A percentile compares a stretch with the other conserved stretches of the same genome.
Conservation (phyloP, 2,888 invertebrate species). For the Deroplatys truncata region DNA sequence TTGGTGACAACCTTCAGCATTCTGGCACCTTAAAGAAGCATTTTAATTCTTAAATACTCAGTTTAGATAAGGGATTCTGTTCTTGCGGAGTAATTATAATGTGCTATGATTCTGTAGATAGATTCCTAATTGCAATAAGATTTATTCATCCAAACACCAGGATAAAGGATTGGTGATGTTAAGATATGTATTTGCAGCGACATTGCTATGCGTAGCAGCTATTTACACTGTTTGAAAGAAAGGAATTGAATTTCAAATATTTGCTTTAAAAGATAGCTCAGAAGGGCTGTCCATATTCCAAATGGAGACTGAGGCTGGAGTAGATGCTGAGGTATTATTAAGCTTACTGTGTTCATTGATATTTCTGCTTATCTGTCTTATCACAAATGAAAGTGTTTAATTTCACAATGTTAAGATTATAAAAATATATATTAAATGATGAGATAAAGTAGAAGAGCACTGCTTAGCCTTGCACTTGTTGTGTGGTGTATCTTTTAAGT, state of each 20-base stretch:
- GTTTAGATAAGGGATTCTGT: not conserved
- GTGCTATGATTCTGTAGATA: not conserved
- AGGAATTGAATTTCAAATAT: not conserved
- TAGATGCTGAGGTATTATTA: not conserved
- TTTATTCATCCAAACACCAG: not conserved
- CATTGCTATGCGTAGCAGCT: not conserved
- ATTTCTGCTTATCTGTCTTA: not conserved
- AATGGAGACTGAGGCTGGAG: not conserved
- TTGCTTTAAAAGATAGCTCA: not conserved
- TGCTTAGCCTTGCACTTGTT: not conserved
- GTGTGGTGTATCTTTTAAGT: not conserved
- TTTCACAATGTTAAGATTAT: not conserved
- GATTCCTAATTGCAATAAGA: not conserved
- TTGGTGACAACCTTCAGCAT: not conserved
- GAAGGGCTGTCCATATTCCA: not conserved
- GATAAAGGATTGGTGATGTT: not conserved
- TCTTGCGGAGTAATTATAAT: not conserved
- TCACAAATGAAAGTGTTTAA: not conserved
- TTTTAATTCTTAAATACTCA: not conserved
- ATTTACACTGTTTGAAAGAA: not conserved
- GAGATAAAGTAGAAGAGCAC: not conserved
- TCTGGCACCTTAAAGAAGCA: not conserved
- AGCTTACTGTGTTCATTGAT: not conserved
- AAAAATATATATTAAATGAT: not conserved
- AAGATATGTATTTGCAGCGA: not conserved